A percentile compares a stretch with the other conserved stretches of the same genome.
Evolutionary conservation across 1,140 invertebrate genomes (phyloP).

Genomic region (Batillaria attramentaria): DNA sequence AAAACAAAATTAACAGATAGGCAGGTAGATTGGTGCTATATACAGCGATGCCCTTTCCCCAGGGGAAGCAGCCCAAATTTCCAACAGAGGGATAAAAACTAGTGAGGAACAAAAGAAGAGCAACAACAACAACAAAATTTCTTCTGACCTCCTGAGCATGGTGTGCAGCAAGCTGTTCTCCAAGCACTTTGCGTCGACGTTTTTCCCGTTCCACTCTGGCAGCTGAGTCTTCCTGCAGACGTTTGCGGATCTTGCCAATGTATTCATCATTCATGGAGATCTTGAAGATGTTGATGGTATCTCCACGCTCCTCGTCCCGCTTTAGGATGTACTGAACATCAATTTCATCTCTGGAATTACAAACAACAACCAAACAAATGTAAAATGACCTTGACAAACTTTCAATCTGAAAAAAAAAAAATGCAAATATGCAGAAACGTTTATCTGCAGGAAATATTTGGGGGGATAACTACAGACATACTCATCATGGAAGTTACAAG

Average conservation of each 20-base stretch:
- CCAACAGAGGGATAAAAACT: not conserved
- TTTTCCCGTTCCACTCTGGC: constrained; percentile 70
- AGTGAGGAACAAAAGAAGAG: not conserved
- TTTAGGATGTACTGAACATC: constrained; percentile 56
- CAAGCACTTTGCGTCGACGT: constrained; percentile 71
- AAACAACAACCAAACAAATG: no score
- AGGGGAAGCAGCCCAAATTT: not conserved
- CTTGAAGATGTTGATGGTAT: constrained; percentile 59
- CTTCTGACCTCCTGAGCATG: constrained; percentile 66
- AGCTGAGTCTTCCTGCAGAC: constrained; percentile 68
- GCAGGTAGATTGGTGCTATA: no score
- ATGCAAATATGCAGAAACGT: no score
- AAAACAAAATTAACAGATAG: no score
- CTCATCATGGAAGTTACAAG: constrained; percentile 19
- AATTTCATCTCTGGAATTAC: constrained; percentile 56
- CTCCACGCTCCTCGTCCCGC: constrained; percentile 55
- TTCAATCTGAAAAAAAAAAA: no score
- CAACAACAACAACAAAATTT: not conserved
- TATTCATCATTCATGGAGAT: constrained; percentile 69
- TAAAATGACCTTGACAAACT: no score
- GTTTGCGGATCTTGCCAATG: constrained; percentile 68
- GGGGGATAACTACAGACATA: not conserved
- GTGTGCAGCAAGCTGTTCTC: constrained; percentile 70
- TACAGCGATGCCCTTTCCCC: not conserved
- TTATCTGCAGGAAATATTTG: no score